Evolutionary conservation across 2,797 vertebrate species (phyloP).

Genomic region (Morelia viridis): DNA sequence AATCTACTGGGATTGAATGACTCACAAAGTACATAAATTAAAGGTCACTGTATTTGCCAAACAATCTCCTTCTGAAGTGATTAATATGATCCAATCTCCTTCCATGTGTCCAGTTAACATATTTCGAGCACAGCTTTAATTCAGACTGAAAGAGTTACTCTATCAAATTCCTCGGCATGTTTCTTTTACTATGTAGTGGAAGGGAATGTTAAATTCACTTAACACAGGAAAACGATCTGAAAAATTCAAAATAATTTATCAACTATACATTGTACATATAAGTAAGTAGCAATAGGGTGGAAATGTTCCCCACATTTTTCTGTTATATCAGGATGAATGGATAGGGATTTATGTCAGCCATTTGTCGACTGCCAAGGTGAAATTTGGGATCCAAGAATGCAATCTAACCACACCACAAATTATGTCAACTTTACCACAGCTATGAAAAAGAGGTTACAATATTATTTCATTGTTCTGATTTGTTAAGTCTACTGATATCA

Average conservation of each 20-base stretch:
- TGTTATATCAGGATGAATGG: not conserved
- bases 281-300: not conserved
- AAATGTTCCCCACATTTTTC: not conserved
- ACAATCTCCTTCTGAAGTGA: not conserved
- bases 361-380: not conserved
- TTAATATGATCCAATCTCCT: not conserved
- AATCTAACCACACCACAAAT: not conserved
- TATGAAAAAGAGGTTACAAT: not conserved
- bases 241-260: not conserved
- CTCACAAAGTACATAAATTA: not conserved
- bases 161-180: not conserved
- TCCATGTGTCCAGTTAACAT: not conserved
- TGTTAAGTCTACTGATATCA: not conserved
- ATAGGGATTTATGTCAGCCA: not conserved
- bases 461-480: not conserved
- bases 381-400: not conserved
- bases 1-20: too few relatives aligned
- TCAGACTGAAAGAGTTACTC: too few relatives aligned
- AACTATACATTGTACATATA: not conserved
- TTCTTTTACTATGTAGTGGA: not conserved
- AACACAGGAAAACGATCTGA: not conserved
- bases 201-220: not conserved
- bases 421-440: not conserved
- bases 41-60: not conserved
- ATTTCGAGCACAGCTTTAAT: not conserved